Evolutionary conservation across 2,113 vertebrate genomes (phyloP).

Genomic region (Saimiri boliviensis): DNA sequence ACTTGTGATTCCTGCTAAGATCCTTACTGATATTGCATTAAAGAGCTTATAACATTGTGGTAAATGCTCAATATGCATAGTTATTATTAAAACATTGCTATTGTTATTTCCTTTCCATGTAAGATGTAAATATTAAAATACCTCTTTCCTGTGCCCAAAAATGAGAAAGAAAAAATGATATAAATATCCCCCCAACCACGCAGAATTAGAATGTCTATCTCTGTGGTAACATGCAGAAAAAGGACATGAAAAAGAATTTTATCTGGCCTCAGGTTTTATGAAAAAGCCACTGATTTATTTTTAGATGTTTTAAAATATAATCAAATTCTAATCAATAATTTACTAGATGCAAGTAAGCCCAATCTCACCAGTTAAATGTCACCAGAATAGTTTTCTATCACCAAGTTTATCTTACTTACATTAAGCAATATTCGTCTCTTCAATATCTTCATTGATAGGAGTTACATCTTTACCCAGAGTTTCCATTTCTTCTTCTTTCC

Average conservation of each 20-base stretch:
- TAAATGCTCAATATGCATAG: not conserved
- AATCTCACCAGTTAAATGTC: not conserved
- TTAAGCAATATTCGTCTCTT: conserved; percentile 75
- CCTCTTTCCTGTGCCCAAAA: not conserved
- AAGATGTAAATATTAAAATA: not conserved
- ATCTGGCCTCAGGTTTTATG: not conserved
- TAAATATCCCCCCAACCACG: not conserved
- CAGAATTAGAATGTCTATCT: not conserved
- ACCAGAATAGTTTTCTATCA: not conserved
- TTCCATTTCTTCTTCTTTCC: conserved; percentile 72
- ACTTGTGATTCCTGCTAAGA: not conserved
- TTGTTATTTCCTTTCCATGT: not conserved
- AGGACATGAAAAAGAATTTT: not conserved
- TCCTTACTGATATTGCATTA: not conserved
- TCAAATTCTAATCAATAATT: not conserved
- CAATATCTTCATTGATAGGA: conserved; percentile 68
- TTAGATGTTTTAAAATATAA: conserved; percentile 17
- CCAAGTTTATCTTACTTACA: conserved; percentile 45
- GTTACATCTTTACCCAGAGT: conserved; percentile 64
- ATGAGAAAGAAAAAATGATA: not conserved
- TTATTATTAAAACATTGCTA: not conserved
- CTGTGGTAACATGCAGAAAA: not conserved
- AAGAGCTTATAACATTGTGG: not conserved
- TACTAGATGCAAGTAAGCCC: not conserved
- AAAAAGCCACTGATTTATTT: not conserved